Evolutionary conservation across 1,140 invertebrate species (phyloP).

Genomic region (Micrasema longulum): DNA sequence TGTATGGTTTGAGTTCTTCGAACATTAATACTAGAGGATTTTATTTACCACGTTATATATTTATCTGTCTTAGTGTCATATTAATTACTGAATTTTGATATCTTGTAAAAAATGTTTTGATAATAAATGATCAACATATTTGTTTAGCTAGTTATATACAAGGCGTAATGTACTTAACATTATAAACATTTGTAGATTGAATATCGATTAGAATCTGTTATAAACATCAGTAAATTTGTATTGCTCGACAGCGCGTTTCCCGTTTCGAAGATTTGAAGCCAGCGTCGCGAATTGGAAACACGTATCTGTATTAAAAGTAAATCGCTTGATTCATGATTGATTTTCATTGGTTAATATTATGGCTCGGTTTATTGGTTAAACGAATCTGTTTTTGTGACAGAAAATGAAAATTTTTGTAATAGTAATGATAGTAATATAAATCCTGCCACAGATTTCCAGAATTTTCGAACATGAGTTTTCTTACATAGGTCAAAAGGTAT

Average conservation of each 20-base stretch:
- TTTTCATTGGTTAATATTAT: no score
- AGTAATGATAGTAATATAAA: slow-evolving; percentile 9
- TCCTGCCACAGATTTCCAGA: slow-evolving; percentile 41
- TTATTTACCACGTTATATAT: slow-evolving; percentile 1
- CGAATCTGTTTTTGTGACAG: background rate
- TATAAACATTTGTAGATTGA: background rate
- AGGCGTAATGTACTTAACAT: slow-evolving; percentile 4
- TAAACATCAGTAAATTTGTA: no score
- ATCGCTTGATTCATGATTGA: no score
- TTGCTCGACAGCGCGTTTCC: no score
- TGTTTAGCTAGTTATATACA: slow-evolving; percentile 7
- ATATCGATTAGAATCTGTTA: no score
- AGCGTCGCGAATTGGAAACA: no score
- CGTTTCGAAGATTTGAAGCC: no score
- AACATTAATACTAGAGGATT: slow-evolving; percentile 12
- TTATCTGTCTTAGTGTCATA: background rate
- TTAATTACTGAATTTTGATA: no score
- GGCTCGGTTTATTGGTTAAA: no score
- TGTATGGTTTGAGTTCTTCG: background rate
- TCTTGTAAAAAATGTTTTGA: background rate
- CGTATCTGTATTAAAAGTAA: no score
- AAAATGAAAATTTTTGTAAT: background rate
- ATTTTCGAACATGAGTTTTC: slow-evolving; percentile 43
- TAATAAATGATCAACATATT: background rate
- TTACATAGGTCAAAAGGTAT: slow-evolving; percentile 49